Conservation (phyloP, 2,113 vertebrate species). For the Pygoscelis adeliae region DNA sequence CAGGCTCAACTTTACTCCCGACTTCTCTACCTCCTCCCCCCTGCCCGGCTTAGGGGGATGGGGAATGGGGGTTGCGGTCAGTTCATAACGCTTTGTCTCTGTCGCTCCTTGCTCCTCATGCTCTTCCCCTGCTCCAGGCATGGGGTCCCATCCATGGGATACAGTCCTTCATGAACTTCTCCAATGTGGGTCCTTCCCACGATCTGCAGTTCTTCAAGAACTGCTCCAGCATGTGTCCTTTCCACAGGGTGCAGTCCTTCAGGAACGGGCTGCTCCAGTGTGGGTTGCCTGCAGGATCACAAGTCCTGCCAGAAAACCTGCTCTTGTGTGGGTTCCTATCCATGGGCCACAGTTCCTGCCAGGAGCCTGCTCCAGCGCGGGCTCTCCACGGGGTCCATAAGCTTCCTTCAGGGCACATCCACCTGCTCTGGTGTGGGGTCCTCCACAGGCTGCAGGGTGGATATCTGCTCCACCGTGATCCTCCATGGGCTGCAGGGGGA, state of each 20-base stretch:
- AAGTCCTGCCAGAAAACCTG: background rate
- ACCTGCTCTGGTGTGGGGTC: fast-evolving
- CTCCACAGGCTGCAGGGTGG: background rate
- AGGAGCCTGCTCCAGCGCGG: background rate
- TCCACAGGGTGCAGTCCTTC: background rate
- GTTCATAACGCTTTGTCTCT: background rate
- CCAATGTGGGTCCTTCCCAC: background rate
- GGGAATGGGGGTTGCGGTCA: background rate
- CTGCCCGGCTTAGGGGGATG: background rate
- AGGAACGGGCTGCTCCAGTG: background rate
- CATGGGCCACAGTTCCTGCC: background rate
- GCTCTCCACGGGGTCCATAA: background rate
- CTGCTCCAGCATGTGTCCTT: background rate
- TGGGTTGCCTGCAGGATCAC: background rate
- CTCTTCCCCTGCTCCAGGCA: background rate
- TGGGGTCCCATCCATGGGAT: background rate
- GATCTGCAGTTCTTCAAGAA: background rate
- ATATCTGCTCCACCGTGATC: background rate
- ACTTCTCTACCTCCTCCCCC: background rate
- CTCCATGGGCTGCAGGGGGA: background rate
- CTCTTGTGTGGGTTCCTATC: background rate
- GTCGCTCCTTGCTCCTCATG: background rate
- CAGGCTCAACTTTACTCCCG: background rate
- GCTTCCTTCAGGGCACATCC: background rate
- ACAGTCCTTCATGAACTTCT: background rate